Evolutionary conservation across 2,113 vertebrate genomes (phyloP).

Genomic region (Elaphurus davidianus): DNA sequence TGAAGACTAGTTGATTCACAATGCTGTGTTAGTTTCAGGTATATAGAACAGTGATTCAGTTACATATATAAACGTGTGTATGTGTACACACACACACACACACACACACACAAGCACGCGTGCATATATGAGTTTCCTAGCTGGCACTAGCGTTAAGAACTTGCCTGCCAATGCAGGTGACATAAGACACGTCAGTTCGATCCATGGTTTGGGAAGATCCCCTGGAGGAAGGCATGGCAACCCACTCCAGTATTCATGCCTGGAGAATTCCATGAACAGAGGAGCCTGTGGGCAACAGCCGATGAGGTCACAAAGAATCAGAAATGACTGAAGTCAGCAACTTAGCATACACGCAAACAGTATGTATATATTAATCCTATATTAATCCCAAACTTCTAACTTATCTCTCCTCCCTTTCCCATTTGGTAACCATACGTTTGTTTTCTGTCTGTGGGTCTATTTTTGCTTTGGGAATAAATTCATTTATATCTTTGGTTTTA

Average conservation of each 20-base stretch:
- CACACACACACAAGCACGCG: accelerated
- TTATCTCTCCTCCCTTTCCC: neutral
- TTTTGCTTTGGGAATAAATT: neutral
- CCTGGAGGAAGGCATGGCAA: neutral
- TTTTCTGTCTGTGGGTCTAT: neutral
- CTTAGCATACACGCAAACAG: neutral
- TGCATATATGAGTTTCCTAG: neutral
- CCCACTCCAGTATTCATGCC: neutral
- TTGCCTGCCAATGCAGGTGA: neutral
- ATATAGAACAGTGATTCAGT: neutral
- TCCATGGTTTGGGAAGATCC: neutral
- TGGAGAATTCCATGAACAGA: neutral
- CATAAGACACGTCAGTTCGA: neutral
- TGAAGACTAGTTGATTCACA: neutral
- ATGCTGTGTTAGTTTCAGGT: neutral
- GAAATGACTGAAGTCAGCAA: neutral
- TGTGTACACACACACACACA: too few species aligned
- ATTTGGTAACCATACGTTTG: neutral
- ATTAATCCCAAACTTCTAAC: neutral
- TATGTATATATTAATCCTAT: neutral
- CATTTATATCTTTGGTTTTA: neutral
- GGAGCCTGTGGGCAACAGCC: neutral
- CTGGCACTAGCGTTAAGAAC: neutral
- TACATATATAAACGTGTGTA: neutral
- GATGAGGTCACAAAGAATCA: neutral